A percentile compares a stretch with the other conserved stretches of the same genome.
Evolutionary conservation across 2,113 vertebrate genomes (phyloP).

Genomic region (Oostethus manadensis): DNA sequence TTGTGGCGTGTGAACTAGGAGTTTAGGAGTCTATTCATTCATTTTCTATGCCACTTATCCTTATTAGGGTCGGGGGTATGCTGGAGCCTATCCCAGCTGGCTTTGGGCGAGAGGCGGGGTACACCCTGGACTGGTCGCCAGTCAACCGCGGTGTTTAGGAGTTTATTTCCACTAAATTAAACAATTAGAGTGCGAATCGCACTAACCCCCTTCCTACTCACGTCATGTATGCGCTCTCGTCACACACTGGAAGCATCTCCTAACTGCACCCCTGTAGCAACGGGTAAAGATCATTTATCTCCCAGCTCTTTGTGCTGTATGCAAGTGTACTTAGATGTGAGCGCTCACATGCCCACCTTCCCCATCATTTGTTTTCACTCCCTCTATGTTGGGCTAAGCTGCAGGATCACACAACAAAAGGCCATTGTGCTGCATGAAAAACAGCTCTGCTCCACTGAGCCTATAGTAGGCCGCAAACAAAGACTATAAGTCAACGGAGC

Average conservation of each 20-base stretch:
- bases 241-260: constrained; percentile 5
- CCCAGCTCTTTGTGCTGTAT: constrained; percentile 8
- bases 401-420: constrained; percentile 60
- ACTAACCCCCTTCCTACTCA: background rate
- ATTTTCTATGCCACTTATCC: too few relatives aligned
- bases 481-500: constrained; percentile 50
- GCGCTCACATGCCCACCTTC: constrained; percentile 23
- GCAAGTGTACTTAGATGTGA: constrained; percentile 21
- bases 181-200: background rate
- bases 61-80: too few relatives aligned
- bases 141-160: constrained; percentile 8
- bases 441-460: constrained; percentile 55
- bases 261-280: constrained; percentile 9
- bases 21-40: too few relatives aligned
- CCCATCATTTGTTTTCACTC: constrained; percentile 56
- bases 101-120: too few relatives aligned
- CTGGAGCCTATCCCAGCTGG: too few relatives aligned
- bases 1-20: background rate
- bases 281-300: constrained; percentile 6
- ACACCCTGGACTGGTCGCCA: too few relatives aligned
- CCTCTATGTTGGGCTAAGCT: constrained; percentile 50
- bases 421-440: constrained; percentile 54
- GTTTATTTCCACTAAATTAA: background rate
- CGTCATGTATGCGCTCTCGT: background rate
- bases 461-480: constrained; percentile 65